Conservation (phyloP, 2,113 vertebrate genomes). For the Pleuronectes platessa region DNA sequence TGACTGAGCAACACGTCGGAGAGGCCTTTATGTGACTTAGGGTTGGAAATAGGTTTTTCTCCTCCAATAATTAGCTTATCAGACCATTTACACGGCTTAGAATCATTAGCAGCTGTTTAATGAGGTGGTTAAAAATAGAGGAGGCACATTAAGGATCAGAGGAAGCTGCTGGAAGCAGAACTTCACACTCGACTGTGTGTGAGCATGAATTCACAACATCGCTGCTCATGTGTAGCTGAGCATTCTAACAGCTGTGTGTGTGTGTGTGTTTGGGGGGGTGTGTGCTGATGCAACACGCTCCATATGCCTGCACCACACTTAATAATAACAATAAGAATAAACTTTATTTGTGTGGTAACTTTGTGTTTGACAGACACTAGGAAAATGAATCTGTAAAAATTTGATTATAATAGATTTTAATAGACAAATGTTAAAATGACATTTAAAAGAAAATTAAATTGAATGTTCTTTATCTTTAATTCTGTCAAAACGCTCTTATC, state of each 20-base stretch:
- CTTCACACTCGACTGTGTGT: slow-evolving; percentile 33
- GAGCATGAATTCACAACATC: slow-evolving; percentile 43
- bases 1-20: neutral
- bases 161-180: slow-evolving; percentile 24
- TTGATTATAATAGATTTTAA: no score
- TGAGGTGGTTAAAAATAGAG: slow-evolving; percentile 69
- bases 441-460: no score
- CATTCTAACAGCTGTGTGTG: neutral
- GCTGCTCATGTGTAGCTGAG: neutral
- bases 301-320: no score
- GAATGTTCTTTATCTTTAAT: no score
- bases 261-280: no score
- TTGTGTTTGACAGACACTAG: no score
- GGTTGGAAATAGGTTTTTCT: slow-evolving; percentile 58
- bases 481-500: no score
- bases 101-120: slow-evolving; percentile 68
- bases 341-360: no score
- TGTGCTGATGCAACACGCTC: neutral
- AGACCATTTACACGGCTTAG: slow-evolving; percentile 66
- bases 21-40: slow-evolving; percentile 28
- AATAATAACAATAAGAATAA: no score
- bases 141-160: slow-evolving; percentile 43
- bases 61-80: slow-evolving; percentile 67
- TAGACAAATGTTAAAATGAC: no score
- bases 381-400: no score